Percentiles rank a stretch among this genome's conserved stretches.
These are phyloP conservation scores for Adelognathus sp. DNA, from an alignment of 2,888 invertebrate species.

Conservation along the genomic window DNA sequence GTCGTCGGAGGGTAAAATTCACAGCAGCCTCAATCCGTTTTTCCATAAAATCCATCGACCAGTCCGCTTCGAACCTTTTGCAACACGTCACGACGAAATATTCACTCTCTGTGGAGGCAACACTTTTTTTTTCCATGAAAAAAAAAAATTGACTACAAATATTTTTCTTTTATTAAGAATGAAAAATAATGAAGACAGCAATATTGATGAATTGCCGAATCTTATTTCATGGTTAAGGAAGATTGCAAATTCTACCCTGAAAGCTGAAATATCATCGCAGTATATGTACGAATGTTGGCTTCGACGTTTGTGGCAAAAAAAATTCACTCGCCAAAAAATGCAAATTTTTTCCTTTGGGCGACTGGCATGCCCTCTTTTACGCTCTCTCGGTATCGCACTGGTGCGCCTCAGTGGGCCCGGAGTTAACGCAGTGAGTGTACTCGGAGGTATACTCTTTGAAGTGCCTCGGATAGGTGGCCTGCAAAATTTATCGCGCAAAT, in stretches of 20 bases:
- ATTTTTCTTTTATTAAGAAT: neutral
- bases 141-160: neutral
- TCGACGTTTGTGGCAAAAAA: neutral
- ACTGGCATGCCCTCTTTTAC: neutral
- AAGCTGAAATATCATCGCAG: neutral
- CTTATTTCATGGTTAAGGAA: neutral
- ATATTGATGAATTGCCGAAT: neutral
- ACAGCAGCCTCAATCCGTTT: neutral
- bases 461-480: conserved; percentile 38
- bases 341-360: neutral
- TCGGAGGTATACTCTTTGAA: conserved; percentile 35
- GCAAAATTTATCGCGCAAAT: conserved; percentile 50
- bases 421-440: neutral
- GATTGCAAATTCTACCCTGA: neutral
- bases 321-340: neutral
- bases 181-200: neutral
- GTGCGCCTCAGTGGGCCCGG: neutral
- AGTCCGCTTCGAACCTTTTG: neutral
- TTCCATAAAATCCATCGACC: neutral
- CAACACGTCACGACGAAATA: too few relatives aligned
- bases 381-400: neutral
- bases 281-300: neutral
- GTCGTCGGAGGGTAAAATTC: neutral
- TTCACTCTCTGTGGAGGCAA: too few relatives aligned
- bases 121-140: neutral